Conservation (phyloP, 2,113 vertebrate species). For the Leptocoma aspasia region DNA sequence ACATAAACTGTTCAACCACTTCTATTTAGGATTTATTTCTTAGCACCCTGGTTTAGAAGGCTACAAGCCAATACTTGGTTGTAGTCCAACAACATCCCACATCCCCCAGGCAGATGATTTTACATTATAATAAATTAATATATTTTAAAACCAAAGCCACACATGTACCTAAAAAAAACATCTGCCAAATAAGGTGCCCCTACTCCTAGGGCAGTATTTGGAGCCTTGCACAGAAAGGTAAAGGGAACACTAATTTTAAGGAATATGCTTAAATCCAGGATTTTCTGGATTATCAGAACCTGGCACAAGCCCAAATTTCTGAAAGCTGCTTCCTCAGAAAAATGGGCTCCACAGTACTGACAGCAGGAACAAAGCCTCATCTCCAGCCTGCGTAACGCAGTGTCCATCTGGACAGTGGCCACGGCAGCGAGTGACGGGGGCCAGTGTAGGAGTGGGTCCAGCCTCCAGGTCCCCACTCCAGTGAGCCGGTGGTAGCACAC, state of each 20-base stretch:
- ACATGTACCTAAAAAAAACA: not conserved
- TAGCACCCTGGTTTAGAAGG: constrained; percentile 50
- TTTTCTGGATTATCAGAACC: constrained; percentile 41
- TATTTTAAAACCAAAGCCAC: constrained; percentile 22
- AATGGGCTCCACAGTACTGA: constrained; percentile 32
- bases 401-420: constrained; percentile 12
- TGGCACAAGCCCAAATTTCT: constrained; percentile 31
- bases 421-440: fast-evolving
- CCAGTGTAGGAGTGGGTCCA: not conserved
- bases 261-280: not conserved
- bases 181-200: not conserved
- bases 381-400: not conserved
- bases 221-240: not conserved
- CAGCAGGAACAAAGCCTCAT: constrained; percentile 27
- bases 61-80: constrained; percentile 58
- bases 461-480: not conserved
- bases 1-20: not conserved
- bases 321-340: constrained; percentile 48
- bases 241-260: not conserved
- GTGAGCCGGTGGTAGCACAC: not conserved
- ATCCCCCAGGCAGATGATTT: constrained; percentile 45
- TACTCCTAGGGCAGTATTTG: not conserved
- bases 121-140: constrained; percentile 52
- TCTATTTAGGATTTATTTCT: constrained; percentile 51
- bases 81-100: constrained; percentile 45